Evolutionary conservation across 1,140 invertebrate species (phyloP), one percentile per base, ranked within the genome.

Genomic region (Rhyacophila brunnea): DNA sequence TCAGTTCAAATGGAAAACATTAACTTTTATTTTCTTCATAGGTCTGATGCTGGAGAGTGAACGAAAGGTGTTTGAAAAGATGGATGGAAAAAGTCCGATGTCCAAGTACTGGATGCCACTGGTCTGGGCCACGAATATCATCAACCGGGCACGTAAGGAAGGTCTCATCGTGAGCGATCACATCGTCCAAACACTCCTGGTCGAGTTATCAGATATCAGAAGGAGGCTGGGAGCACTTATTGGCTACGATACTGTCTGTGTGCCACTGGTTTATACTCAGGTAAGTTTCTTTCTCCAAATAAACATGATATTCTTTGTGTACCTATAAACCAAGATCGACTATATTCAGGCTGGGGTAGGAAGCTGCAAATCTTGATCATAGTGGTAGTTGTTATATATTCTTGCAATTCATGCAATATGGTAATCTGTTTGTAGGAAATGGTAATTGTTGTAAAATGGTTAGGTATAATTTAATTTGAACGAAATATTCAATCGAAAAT

Each of bases 241-340:
- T 65, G 90, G 90, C 46, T 99, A 97, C 73, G 96, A 99, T 78
- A 98, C 94, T 68, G 94, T 98, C 66, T 96, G 92, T 71, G 94
- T 98, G 59, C 96, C 96, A 38, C 84, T 98, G 19, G 95, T 98
- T 54, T 99, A 99, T 74, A 98, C 95, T 50, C 95, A 99, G 90
- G 96, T 95, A 71, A 79, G 76, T 63, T 4, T 11, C 5, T 38
- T 10, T 44, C 6, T 2, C 0, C 63, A 50, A 34, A 52, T 45
- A n/a, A n/a, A n/a, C n/a, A n/a, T n/a, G n/a, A n/a, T n/a, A n/a
- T n/a, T n/a, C n/a, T n/a, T n/a, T n/a, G n/a, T n/a, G n/a, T n/a
- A n/a, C n/a, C n/a, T n/a, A n/a, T n/a, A n/a, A n/a, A n/a, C n/a
- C n/a, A n/a, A n/a, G n/a, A n/a, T n/a, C n/a, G n/a, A n/a, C n/a